Percentiles rank a stretch among this genome's conserved stretches.
phyloP scores from a whole-genome alignment of 2,113 vertebrate species.

The Brachyhypopomus gauderio region DNA sequence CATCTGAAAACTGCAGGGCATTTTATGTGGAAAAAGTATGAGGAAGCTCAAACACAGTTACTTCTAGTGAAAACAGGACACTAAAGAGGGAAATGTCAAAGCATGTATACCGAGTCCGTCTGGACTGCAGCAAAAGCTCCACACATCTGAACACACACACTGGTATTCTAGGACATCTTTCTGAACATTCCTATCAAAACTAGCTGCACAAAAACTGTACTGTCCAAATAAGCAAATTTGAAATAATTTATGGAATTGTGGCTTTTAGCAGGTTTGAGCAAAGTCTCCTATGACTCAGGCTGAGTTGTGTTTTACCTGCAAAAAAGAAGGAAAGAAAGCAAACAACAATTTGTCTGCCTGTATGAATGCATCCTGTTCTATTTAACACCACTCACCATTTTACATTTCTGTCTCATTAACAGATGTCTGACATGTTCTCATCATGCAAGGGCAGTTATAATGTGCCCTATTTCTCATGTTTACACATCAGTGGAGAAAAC shows the following conservation, averaged over 20 bases:
- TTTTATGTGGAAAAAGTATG: neutral
- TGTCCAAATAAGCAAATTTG: slow-evolving; percentile 7
- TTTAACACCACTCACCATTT: slow-evolving; percentile 44
- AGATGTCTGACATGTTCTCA: too few species aligned
- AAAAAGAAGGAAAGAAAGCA: slow-evolving; percentile 30
- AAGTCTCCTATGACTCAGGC: slow-evolving; percentile 53
- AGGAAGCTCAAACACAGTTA: neutral
- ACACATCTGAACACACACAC: neutral
- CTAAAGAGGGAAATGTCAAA: neutral
- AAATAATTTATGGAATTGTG: slow-evolving; percentile 54
- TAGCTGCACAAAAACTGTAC: slow-evolving; percentile 18
- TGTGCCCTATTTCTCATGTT: slow-evolving; percentile 31
- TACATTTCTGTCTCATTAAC: slow-evolving; percentile 54
- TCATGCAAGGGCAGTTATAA: too few species aligned
- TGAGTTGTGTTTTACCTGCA: slow-evolving; percentile 37
- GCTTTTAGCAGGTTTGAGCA: slow-evolving; percentile 41
- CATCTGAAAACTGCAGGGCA: too few species aligned
- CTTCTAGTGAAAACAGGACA: neutral
- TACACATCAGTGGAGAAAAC: neutral
- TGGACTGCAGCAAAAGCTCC: neutral
- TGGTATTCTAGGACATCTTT: neutral
- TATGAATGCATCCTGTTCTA: slow-evolving; percentile 28
- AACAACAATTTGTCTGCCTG: slow-evolving; percentile 50
- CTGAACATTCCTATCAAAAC: slow-evolving; percentile 36
- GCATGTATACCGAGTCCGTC: neutral